Evolutionary conservation across 2,113 vertebrate species (phyloP).

Genomic region (Gallinago media): DNA sequence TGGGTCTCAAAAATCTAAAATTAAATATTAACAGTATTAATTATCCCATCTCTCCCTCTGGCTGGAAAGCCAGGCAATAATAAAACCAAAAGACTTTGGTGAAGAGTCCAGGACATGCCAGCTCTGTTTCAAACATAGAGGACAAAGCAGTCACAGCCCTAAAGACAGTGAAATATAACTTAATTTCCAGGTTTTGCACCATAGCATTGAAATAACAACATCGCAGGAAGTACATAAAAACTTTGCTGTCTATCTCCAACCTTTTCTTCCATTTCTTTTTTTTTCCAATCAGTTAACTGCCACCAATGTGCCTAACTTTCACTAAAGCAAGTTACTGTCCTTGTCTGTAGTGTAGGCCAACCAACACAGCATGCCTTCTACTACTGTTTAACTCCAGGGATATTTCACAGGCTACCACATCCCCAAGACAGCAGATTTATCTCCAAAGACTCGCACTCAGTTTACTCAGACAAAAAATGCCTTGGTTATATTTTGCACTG

Average conservation of each 20-base stretch:
- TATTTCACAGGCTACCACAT: background rate
- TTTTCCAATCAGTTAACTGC: background rate
- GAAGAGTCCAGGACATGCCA: background rate
- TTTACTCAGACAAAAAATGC: background rate
- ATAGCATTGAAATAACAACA: background rate
- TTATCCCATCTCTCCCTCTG: background rate
- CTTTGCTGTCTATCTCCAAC: background rate
- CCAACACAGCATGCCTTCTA: rapidly evolving
- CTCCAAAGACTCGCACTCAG: background rate
- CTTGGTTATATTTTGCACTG: background rate
- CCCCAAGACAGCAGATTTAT: background rate
- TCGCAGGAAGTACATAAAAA: background rate
- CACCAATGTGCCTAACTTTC: background rate
- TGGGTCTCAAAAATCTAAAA: background rate
- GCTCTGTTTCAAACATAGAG: background rate
- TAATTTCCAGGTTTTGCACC: background rate
- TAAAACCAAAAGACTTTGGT: background rate
- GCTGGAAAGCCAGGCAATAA: background rate
- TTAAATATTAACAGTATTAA: background rate
- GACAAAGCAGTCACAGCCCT: background rate
- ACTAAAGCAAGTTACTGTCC: background rate
- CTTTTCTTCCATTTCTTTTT: background rate
- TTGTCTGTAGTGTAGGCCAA: background rate
- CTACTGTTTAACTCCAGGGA: background rate
- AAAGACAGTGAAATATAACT: background rate